Percentiles rank a stretch among this genome's conserved stretches.
Conservation (phyloP, 2,888 invertebrate species). For the Netelia melanura region DNA sequence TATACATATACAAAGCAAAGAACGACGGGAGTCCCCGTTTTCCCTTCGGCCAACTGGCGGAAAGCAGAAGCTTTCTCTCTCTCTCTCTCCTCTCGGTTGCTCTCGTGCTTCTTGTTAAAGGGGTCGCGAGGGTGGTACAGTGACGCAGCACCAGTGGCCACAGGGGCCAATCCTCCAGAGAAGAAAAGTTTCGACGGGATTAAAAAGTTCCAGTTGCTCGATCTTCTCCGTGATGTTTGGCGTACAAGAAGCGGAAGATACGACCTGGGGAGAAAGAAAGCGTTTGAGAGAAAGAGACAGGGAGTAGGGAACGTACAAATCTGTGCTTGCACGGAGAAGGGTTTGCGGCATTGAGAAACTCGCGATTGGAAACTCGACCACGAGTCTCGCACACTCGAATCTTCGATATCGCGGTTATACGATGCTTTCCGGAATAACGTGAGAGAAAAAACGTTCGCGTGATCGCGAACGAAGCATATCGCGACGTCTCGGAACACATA, state of each 20-base stretch:
- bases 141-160: constrained; percentile 39
- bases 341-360: constrained; percentile 69
- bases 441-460: background rate
- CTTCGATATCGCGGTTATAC: constrained; percentile 41
- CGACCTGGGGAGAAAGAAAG: constrained; percentile 24
- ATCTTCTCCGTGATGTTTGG: constrained; percentile 56
- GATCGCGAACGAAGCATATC: background rate
- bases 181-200: constrained; percentile 66
- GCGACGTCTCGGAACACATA: background rate
- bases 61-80: constrained; percentile 57
- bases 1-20: constrained; percentile 19
- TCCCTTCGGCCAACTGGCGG: constrained; percentile 47
- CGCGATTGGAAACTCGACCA: constrained; percentile 67
- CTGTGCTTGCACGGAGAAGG: constrained; percentile 50
- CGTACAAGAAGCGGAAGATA: constrained; percentile 67
- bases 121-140: constrained; percentile 22
- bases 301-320: constrained; percentile 25
- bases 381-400: constrained; percentile 41
- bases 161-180: constrained; percentile 46
- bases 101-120: constrained; percentile 22
- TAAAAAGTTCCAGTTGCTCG: constrained; percentile 62
- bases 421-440: constrained; percentile 51
- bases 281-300: constrained; percentile 13
- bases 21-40: constrained; percentile 45
- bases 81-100: background rate